phyloP scores from a whole-genome alignment of 2,797 vertebrate species.

The Syncerus caffer region DNA sequence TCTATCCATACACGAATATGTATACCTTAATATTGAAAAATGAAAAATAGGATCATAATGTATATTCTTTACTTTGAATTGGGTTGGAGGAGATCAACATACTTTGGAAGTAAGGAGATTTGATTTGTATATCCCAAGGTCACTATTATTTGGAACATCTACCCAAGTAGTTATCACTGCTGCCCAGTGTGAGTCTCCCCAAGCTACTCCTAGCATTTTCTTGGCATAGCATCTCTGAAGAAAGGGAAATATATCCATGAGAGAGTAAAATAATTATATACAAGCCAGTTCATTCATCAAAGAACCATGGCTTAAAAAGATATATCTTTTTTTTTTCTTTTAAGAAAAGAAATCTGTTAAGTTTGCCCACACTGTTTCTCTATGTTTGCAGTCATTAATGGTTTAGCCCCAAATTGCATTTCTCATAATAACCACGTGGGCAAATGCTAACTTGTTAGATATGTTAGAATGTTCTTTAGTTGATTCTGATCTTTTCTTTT shows the following conservation, averaged over 20 bases:
- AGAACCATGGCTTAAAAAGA: not conserved
- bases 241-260: not conserved
- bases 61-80: no score
- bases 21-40: no score
- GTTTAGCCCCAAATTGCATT: not conserved
- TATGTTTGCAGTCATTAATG: not conserved
- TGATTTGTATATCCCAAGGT: no score
- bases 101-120: no score
- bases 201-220: not conserved
- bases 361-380: not conserved
- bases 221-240: not conserved
- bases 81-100: no score
- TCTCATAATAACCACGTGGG: not conserved
- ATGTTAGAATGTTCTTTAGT: not conserved
- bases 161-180: no score
- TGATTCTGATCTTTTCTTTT: not conserved
- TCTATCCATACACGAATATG: no score
- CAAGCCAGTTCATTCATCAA: conserved; percentile 2
- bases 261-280: not conserved
- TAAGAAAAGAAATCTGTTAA: not conserved
- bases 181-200: no score
- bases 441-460: not conserved
- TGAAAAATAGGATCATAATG: no score
- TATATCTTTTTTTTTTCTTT: not conserved
- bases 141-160: no score